Evolutionary conservation across 2,888 invertebrate genomes (phyloP).

Genomic region (Thera obeliscata): DNA sequence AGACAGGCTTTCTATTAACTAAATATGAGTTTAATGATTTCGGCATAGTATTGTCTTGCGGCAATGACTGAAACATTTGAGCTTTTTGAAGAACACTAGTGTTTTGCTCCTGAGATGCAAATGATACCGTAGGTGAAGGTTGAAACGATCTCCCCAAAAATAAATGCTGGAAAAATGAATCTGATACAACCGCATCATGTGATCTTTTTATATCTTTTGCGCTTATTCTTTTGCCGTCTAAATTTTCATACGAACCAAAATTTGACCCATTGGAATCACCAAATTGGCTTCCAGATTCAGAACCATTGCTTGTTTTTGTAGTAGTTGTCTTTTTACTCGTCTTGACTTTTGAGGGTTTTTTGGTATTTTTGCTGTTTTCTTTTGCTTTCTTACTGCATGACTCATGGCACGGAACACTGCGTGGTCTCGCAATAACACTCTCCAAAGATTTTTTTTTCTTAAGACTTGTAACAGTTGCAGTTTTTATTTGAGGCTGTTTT

Average conservation of each 20-base stretch:
- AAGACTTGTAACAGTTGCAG: constrained; percentile 70
- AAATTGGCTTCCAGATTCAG: constrained; percentile 66
- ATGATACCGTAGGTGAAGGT: constrained; percentile 47
- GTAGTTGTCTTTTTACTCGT: constrained; percentile 46
- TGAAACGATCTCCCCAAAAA: constrained; percentile 82
- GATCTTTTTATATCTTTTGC: constrained; percentile 82
- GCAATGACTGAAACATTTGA: constrained; percentile 86
- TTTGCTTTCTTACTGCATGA: constrained; percentile 67
- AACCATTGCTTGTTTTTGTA: constrained; percentile 52
- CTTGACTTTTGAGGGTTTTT: constrained; percentile 58
- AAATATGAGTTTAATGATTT: constrained; percentile 87
- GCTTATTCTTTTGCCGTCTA: constrained; percentile 51
- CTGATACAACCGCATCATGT: constrained; percentile 84
- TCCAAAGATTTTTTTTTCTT: constrained; percentile 74
- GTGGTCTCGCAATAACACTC: constrained; percentile 60
- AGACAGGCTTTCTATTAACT: constrained; percentile 88
- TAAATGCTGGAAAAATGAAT: constrained; percentile 89
- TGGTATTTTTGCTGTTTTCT: constrained; percentile 55
- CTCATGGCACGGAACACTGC: constrained; percentile 69
- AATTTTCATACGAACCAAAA: constrained; percentile 60
- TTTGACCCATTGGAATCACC: constrained; percentile 69
- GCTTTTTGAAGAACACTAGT: constrained; percentile 88
- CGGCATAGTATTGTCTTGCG: constrained; percentile 76
- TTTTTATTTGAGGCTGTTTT: constrained; percentile 65
- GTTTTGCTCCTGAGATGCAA: constrained; percentile 65